Evolutionary conservation across 2,888 invertebrate species (phyloP), one percentile per base, ranked within the genome.

Genomic region (Galeopsomyia nigrocyanea): DNA sequence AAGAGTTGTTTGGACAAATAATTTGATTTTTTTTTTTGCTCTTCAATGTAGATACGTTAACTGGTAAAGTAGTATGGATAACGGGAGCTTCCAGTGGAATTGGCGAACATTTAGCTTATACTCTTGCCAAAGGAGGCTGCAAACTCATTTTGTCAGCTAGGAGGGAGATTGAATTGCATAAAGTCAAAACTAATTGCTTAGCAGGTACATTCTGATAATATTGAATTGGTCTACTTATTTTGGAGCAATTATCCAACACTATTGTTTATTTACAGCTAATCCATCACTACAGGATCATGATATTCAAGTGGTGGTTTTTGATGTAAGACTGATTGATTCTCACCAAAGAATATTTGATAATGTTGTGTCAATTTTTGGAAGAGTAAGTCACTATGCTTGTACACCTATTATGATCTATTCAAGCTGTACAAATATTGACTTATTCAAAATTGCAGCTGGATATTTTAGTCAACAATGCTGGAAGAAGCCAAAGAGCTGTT

Each of bases 1-100:
- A n/a, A 47, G 56, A 50, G 17, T 55, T 56, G 47, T 57, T 22
- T n/a, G 13, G 19, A 58, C 46, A 1, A 31, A 57, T 16, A 55
- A 51, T 21, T 26, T 53, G 7, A 53, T 53, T 57, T 6, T 62
- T 17, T 9, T 5, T 68, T 64, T 57, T 55, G 60, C 26, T 50
- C 71, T 75, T 71, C 75, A 26, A 26, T 79, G 60, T 74, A 90
- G 91, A 87, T 51, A 82, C 86, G 3, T 84, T 93, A 65, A 86
- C 87, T 56, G 91, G 91, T 0, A 91, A 94, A 85, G 94, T 95
- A 3, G 91, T 94, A 1, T 95, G 95, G 92, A 91, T 95, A 77
- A 94, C 94, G 1, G 95, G 95, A 55, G 94, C 95, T 0, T 95
- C 95, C 0, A 93, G 93, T 87, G 95, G 95, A 16, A 95, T 95